These are phyloP conservation scores for Carapus acus DNA, from an alignment of 2,797 vertebrate genomes.

Conservation along the genomic window DNA sequence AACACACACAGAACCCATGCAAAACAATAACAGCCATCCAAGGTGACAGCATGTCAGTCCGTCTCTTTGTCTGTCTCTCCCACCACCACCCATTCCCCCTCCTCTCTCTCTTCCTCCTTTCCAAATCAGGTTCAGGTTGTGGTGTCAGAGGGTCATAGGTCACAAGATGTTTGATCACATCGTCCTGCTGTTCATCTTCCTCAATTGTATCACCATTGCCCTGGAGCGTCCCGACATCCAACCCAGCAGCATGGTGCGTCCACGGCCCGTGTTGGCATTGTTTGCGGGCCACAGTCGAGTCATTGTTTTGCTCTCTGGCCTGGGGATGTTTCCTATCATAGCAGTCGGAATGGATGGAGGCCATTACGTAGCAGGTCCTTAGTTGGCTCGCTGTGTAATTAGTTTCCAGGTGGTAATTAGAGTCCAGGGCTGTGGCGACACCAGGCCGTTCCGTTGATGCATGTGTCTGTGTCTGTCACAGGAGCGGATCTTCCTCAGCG, in stretches of 20 bases:
- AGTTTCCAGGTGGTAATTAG: constrained; percentile 7
- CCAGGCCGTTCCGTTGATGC: constrained; percentile 26
- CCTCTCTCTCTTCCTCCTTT: constrained; percentile 5
- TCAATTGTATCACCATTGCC: constrained; percentile 97
- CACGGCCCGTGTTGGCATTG: too few relatives aligned
- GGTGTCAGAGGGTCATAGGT: constrained; percentile 87
- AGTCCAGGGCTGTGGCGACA: constrained; percentile 16
- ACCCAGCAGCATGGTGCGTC: constrained; percentile 79
- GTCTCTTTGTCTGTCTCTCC: constrained; percentile 1
- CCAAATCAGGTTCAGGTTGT: constrained; percentile 76
- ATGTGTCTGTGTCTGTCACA: constrained; percentile 53
- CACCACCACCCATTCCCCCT: background rate
- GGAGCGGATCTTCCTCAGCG: constrained; percentile 90
- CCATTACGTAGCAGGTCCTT: background rate
- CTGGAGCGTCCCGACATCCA: constrained; percentile 90
- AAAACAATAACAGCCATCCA: too few relatives aligned
- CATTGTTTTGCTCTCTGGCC: constrained; percentile 1
- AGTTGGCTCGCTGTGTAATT: constrained; percentile 35
- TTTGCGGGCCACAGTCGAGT: too few relatives aligned
- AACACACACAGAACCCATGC: too few relatives aligned
- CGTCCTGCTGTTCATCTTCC: constrained; percentile 96
- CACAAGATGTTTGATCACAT: constrained; percentile 96
- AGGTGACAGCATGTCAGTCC: too few relatives aligned
- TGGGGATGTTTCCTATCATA: constrained; percentile 29
- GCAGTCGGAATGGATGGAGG: constrained; percentile 19